Percentiles rank a stretch among this genome's conserved stretches.
Conservation (phyloP, 2,113 vertebrate species). For the Lampris incognitus region DNA sequence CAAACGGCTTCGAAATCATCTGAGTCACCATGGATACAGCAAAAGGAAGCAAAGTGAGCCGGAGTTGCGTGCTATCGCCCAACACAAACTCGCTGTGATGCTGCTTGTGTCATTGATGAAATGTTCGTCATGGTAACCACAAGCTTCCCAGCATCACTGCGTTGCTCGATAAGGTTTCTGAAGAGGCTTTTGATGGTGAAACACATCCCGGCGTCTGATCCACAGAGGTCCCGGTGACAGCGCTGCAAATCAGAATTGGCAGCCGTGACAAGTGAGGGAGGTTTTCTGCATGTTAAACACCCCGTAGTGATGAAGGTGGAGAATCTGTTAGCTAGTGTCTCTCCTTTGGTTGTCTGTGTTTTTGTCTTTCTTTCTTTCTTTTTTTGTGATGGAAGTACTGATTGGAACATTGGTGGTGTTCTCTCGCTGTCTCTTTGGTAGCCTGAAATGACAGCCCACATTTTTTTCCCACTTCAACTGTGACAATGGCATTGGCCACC, state of each 20-base stretch:
- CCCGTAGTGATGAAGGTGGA: background rate
- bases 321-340: background rate
- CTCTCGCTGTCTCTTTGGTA: too few relatives aligned
- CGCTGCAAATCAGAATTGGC: background rate
- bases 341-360: background rate
- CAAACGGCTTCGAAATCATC: conserved; percentile 18
- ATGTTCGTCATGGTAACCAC: conserved; percentile 34
- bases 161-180: conserved; percentile 4
- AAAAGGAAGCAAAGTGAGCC: conserved; percentile 38
- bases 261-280: conserved; percentile 14
- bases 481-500: too few relatives aligned
- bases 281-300: conserved; percentile 3
- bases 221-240: background rate
- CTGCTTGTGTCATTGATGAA: background rate
- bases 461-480: too few relatives aligned
- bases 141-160: background rate
- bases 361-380: background rate
- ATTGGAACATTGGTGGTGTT: too few relatives aligned
- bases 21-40: conserved; percentile 48
- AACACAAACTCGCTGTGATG: conserved; percentile 8
- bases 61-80: conserved; percentile 29
- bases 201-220: background rate
- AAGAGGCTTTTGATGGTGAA: background rate
- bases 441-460: too few relatives aligned
- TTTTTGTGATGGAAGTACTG: background rate